Evolutionary conservation across 2,888 invertebrate species (phyloP).

Genomic region (Clusia tigrina): DNA sequence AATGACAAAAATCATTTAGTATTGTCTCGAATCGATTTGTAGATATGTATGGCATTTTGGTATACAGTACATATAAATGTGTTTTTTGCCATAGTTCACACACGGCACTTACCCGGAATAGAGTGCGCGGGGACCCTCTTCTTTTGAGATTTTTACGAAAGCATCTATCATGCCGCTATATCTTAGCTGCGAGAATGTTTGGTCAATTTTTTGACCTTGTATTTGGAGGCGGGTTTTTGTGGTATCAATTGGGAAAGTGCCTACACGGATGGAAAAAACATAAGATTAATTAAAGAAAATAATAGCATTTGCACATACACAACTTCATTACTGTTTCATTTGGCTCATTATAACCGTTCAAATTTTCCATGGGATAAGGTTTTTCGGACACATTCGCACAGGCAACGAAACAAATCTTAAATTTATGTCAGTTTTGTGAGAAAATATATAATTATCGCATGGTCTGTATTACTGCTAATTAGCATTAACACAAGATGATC

Average conservation of each 20-base stretch:
- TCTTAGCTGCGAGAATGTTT: constrained; percentile 75
- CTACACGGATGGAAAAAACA: constrained; percentile 65
- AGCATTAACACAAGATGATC: too few relatives aligned
- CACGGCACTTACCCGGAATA: constrained; percentile 90
- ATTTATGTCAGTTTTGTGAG: too few relatives aligned
- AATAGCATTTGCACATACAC: not conserved
- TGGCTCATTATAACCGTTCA: not conserved
- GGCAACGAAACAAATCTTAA: too few relatives aligned
- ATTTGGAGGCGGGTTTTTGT: constrained; percentile 94
- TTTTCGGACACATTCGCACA: too few relatives aligned
- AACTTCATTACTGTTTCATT: not conserved
- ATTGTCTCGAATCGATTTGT: too few relatives aligned
- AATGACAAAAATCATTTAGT: too few relatives aligned
- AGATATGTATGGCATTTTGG: too few relatives aligned
- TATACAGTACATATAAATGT: too few relatives aligned
- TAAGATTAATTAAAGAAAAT: not conserved
- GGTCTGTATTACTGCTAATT: too few relatives aligned
- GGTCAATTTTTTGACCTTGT: constrained; percentile 88
- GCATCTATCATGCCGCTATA: constrained; percentile 95
- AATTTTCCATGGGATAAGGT: not conserved
- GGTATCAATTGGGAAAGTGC: constrained; percentile 96
- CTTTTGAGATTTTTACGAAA: constrained; percentile 81
- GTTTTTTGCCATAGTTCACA: too few relatives aligned
- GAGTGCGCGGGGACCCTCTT: constrained; percentile 86
- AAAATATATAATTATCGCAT: too few relatives aligned